Conservation (phyloP, 2,888 invertebrate genomes). For the Crocallis elinguaria region DNA sequence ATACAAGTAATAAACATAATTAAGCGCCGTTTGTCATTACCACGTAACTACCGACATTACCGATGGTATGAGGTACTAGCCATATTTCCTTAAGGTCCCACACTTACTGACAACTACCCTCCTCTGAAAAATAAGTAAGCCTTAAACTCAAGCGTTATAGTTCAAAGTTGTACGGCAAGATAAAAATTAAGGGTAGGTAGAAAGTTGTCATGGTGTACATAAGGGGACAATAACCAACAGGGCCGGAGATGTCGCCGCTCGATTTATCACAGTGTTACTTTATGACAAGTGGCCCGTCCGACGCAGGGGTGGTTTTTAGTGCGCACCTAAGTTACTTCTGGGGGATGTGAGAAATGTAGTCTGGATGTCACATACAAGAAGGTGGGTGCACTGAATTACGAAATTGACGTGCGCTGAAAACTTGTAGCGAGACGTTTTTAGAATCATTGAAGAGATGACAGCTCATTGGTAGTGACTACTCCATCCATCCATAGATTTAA, state of each 20-base stretch:
- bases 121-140: not conserved
- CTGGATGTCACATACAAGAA: conserved; percentile 18
- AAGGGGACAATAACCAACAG: conserved; percentile 79
- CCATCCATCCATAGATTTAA: too few relatives aligned
- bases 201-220: conserved; percentile 50
- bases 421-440: not conserved
- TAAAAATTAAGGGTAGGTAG: conserved; percentile 6
- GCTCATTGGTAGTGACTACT: too few relatives aligned
- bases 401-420: not conserved
- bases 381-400: not conserved
- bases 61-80: conserved; percentile 55
- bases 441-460: too few relatives aligned
- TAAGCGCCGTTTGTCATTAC: conserved; percentile 73
- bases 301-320: conserved; percentile 79
- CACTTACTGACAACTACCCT: conserved; percentile 15
- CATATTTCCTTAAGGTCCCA: conserved; percentile 57
- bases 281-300: conserved; percentile 81
- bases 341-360: conserved; percentile 31
- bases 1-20: conserved; percentile 62
- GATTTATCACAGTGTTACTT: conserved; percentile 78
- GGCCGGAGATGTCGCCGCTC: conserved; percentile 73
- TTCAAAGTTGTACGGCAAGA: conserved; percentile 22
- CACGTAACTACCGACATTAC: conserved; percentile 68
- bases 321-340: conserved; percentile 49
- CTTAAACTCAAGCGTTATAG: conserved; percentile 15